Base-by-base conservation (phyloP, 2,888 invertebrate genomes). In the Plagodis dolabraria region DNA sequence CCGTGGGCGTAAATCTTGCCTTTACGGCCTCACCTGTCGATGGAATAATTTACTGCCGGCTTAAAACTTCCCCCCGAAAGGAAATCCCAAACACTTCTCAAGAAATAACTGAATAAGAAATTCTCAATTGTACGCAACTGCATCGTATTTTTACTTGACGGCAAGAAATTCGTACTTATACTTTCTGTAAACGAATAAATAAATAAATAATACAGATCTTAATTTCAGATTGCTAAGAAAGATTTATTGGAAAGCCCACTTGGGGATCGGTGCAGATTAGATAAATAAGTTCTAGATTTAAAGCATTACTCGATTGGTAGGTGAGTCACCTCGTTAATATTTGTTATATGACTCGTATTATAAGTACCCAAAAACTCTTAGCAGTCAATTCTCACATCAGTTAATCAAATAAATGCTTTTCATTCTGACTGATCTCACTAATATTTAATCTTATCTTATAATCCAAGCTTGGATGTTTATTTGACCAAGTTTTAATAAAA, bases 21-120 rank as follows among this genome's bases (percentile, higher is more conserved):
- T 91, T 90, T 89, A 92, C 92, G 85, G 87, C 89, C 89, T 89
- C 86, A 92, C 92, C 92, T 92, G 92, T 91, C 92, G 89, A 90
- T 85, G 80, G 89, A 89, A 91, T 92, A 92, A 92, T 92, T 92
- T 92, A 92, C 89, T 88, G 86, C 86, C 77, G 82, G 87, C 90
- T 92, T 90, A 91, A 92, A 92, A 92, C 87, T 92, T 91, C 85
- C 83, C 75, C 75, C 79, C 79, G 76, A 84, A 82, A 86, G 87
- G 85, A 89, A 91, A 91, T 89, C 86, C 89, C 89, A 86, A 90
- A 90, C 90, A 90, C 89, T 88, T 89, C 87, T 85, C 83, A 85
- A 87, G 89, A 89, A 91, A 89, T 88, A 88, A 89, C 88, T 88
- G 89, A 91, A 90, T 91, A 87, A 89, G 89, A 86, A 88, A 87